Conservation (phyloP, 1,140 invertebrate genomes). For the Micrasema longulum region DNA sequence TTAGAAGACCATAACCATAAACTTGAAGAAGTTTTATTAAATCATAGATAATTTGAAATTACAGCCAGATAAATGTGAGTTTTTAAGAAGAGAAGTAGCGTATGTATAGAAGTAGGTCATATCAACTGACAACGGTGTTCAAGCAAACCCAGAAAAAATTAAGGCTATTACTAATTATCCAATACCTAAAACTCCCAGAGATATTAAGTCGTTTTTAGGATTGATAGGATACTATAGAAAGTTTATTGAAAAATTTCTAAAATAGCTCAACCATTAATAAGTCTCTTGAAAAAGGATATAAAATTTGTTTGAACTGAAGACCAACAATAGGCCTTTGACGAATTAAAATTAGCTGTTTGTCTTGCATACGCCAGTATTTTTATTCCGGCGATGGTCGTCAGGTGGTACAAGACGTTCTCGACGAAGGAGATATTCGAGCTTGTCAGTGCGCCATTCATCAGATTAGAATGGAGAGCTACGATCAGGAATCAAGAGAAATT, state of each 20-base stretch:
- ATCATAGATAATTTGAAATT: conserved; percentile 60
- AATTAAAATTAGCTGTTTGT: no score
- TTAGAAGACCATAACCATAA: conserved; percentile 61
- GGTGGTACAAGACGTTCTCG: conserved; percentile 51
- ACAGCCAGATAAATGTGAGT: conserved; percentile 65
- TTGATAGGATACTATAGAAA: conserved; percentile 58
- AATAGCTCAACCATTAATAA: conserved; percentile 9
- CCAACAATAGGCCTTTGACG: neutral
- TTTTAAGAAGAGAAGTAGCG: conserved; percentile 60
- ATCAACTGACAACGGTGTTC: conserved; percentile 33
- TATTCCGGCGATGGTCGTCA: conserved; percentile 52
- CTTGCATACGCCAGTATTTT: conserved; percentile 53
- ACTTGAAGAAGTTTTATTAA: conserved; percentile 60
- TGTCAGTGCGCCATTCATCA: conserved; percentile 24
- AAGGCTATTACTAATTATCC: conserved; percentile 51
- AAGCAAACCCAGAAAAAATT: conserved; percentile 51
- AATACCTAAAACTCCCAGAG: neutral
- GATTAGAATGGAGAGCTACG: conserved; percentile 18
- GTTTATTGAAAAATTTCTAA: conserved; percentile 56
- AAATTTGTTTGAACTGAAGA: neutral
- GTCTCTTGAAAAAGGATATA: conserved; percentile 19
- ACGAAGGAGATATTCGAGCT: neutral
- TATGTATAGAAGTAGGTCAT: conserved; percentile 67
- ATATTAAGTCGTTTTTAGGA: conserved; percentile 53
- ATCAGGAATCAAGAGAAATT: conserved; percentile 2